Evolutionary conservation across 2,888 invertebrate genomes (phyloP).

Genomic region (Belgica antarctica): DNA sequence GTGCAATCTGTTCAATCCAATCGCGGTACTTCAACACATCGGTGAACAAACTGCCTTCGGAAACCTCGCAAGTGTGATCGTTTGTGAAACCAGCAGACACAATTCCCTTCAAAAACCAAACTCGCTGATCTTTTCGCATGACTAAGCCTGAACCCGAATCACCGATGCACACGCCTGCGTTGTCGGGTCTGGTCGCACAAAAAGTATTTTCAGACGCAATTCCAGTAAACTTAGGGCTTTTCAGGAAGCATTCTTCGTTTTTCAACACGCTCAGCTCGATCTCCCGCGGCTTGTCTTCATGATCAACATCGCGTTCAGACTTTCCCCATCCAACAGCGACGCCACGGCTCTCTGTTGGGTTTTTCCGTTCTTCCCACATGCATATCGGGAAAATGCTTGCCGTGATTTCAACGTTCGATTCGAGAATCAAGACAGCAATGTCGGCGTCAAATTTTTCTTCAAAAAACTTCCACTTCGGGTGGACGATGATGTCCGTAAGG

Average conservation of each 20-base stretch:
- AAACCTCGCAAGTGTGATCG: not conserved
- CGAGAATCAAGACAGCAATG: conserved; percentile 18
- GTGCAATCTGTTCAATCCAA: no score
- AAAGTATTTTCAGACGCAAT: conserved; percentile 21
- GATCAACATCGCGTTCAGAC: not conserved
- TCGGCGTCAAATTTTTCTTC: conserved; percentile 23
- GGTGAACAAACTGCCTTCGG: not conserved
- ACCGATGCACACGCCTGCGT: not conserved
- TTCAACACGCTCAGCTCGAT: conserved; percentile 10
- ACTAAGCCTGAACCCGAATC: not conserved
- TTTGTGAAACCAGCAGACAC: not conserved
- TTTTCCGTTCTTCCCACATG: not conserved
- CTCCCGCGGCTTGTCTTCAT: conserved; percentile 20
- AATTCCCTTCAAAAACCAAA: conserved; percentile 23
- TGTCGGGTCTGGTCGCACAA: conserved; percentile 14
- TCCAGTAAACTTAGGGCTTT: not conserved
- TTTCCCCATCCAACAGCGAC: conserved; percentile 28
- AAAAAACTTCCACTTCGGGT: conserved; percentile 33
- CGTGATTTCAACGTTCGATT: not conserved
- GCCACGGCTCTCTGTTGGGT: not conserved
- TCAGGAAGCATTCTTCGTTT: conserved; percentile 23
- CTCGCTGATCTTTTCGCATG: not conserved
- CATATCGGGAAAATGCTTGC: conserved; percentile 24
- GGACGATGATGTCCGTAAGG: conserved; percentile 9
- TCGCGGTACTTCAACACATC: not conserved